phyloP scores from a whole-genome alignment of 2,888 invertebrate genomes.

The Dione juno region DNA sequence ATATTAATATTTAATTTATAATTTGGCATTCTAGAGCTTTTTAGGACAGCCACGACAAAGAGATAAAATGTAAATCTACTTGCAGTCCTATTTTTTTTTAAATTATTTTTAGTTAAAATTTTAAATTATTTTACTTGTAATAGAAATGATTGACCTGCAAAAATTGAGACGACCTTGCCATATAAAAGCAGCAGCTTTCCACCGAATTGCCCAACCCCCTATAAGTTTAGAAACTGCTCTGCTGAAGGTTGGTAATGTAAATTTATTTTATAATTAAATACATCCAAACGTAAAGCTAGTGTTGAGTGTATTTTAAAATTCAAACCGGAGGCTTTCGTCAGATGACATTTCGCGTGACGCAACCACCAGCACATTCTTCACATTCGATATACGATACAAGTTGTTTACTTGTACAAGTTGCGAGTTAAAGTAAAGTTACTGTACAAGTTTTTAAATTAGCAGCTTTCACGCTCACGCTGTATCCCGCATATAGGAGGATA shows the following conservation, averaged over 20 bases:
- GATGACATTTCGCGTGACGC: constrained; percentile 19
- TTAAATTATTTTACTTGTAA: too few relatives aligned
- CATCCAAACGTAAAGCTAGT: constrained; percentile 4
- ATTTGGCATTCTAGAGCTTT: too few relatives aligned
- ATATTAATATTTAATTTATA: background rate
- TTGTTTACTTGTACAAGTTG: background rate
- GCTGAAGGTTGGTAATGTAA: background rate
- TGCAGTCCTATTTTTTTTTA: too few relatives aligned
- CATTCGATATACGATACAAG: constrained; percentile 10
- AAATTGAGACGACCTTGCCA: background rate
- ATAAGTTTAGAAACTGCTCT: background rate
- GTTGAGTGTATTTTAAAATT: constrained; percentile 14
- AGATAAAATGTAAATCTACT: too few relatives aligned
- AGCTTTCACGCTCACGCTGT: too few relatives aligned
- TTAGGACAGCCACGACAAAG: too few relatives aligned
- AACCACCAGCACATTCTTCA: constrained; percentile 6
- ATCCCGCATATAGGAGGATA: too few relatives aligned
- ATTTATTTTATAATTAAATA: constrained; percentile 17
- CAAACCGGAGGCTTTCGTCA: constrained; percentile 21
- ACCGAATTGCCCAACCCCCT: background rate
- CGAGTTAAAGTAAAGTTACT: background rate
- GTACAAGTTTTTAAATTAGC: background rate
- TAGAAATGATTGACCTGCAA: background rate
- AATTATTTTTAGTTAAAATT: too few relatives aligned
- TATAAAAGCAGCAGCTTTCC: background rate